Conservation (phyloP, 53 echinoderm and acorn worm species). For the Patiria pectinifera region DNA sequence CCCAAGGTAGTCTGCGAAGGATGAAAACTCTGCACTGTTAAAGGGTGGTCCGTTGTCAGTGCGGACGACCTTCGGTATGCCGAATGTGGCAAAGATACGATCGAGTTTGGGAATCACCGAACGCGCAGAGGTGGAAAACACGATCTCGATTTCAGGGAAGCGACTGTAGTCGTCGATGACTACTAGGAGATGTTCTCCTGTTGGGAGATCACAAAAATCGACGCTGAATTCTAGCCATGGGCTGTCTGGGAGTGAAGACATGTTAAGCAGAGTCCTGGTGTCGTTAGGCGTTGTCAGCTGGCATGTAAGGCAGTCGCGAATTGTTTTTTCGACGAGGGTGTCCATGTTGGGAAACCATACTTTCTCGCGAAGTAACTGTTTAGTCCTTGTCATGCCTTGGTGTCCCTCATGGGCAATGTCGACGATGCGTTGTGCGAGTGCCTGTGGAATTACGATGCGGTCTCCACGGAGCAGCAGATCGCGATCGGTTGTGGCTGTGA, state of each 20-base stretch:
- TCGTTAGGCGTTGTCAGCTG: constrained; percentile 56
- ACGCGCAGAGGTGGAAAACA: too few relatives aligned
- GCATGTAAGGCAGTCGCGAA: constrained; percentile 63
- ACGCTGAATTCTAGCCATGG: constrained; percentile 77
- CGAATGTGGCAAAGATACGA: too few relatives aligned
- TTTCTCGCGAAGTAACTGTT: constrained; percentile 68
- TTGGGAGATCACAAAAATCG: constrained; percentile 70
- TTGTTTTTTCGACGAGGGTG: constrained; percentile 44
- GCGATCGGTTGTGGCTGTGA: not conserved
- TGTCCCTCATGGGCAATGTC: constrained; percentile 74
- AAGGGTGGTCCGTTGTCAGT: too few relatives aligned
- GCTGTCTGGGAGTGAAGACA: too few relatives aligned
- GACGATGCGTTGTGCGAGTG: constrained; percentile 59
- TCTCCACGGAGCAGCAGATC: constrained; percentile 60
- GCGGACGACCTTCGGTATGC: too few relatives aligned
- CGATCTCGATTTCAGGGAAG: too few relatives aligned
- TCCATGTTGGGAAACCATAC: constrained; percentile 69
- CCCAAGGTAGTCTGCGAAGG: too few relatives aligned
- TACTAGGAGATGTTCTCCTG: constrained; percentile 69
- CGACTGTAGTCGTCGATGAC: constrained; percentile 71
- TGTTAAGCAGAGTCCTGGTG: constrained; percentile 49
- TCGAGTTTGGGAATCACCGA: too few relatives aligned
- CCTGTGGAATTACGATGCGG: too few relatives aligned
- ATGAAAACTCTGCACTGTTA: too few relatives aligned
- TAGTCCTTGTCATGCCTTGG: constrained; percentile 76